Base-by-base conservation (phyloP, 2,888 invertebrate genomes). In the Monopis laevigella region DNA sequence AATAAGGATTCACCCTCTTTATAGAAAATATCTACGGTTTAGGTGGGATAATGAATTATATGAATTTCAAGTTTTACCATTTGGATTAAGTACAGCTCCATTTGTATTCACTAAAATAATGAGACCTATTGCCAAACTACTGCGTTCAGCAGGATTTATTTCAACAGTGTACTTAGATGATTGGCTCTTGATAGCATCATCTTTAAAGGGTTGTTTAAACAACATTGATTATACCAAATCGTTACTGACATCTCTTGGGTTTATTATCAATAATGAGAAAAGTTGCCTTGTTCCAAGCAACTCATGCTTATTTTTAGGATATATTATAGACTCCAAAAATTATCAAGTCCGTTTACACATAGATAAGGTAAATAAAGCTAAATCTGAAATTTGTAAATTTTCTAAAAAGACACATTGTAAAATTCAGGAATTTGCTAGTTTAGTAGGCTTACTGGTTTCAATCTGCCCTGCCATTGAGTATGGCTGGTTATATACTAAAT, bases 41-140 rank as follows among this genome's bases (percentile, higher is more conserved):
- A 8, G 11, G 10, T 43, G n/a, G n/a, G n/a, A 29, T 2, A 17
- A 39, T 11, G 28, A 35, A 24, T 5, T 43, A n/a, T 43, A 34
- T 21, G 36, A 43, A 40, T 43, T 43, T 36, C 34, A 43, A 17
- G 43, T 43, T 16, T 14, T 41, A 26, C 35, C 35, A n/a, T 41
- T 41, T 24, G 41, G 35, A 6, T n/a, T 32, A 3, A 12, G 8
- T 13, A 14, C 16, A 5, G 34, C 34, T 14, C 34, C 34, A 14
- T 32, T 14, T 32, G 34, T 32, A 8, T 32, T 32, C 16, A 32
- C 34, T 6, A 32, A 32, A 16, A 6, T 18, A 12, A 32, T 32
- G 14, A 21, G 13, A 26, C 39, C 39, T 12, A 26, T 26, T 3
- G n/a, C 13, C 3, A 14, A n/a, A 8, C n/a, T 7, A 24, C 39